Conservation (phyloP, 2,888 invertebrate genomes). For the Caenorhabditis panamensis region DNA sequence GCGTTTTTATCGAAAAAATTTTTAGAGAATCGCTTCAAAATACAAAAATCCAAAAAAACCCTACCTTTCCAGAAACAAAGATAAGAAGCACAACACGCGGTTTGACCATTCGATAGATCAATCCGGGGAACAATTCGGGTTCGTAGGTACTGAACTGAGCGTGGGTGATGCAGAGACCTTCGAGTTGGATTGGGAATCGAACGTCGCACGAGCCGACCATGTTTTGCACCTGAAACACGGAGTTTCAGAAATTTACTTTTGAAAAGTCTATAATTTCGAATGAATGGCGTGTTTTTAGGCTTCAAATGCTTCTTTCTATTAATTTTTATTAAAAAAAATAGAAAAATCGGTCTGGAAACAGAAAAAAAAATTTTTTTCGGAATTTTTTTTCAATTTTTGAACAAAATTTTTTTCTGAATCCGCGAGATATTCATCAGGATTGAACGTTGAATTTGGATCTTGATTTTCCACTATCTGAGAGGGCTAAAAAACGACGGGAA, state of each 20-base stretch:
- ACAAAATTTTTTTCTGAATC: no score
- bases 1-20: no score
- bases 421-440: not conserved
- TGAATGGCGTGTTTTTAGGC: not conserved
- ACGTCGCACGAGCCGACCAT: slow-evolving; percentile 92
- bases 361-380: not conserved
- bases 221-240: slow-evolving; percentile 86
- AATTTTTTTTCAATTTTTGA: slow-evolving; percentile 3
- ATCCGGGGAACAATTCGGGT: slow-evolving; percentile 98
- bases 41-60: not conserved
- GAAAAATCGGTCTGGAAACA: not conserved
- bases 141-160: slow-evolving; percentile 91
- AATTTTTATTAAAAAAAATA: not conserved
- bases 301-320: no score
- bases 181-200: slow-evolving; percentile 89
- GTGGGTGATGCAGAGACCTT: slow-evolving; percentile 89
- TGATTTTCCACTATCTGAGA: not conserved
- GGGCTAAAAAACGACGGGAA: no score
- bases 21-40: no score
- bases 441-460: no score
- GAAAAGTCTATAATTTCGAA: no score
- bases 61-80: slow-evolving; percentile 98
- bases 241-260: no score
- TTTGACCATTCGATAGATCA: slow-evolving; percentile 92
- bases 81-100: slow-evolving; percentile 95